phyloP scores from a whole-genome alignment of 2,797 vertebrate species.

The Phyllotis vaccarum region DNA sequence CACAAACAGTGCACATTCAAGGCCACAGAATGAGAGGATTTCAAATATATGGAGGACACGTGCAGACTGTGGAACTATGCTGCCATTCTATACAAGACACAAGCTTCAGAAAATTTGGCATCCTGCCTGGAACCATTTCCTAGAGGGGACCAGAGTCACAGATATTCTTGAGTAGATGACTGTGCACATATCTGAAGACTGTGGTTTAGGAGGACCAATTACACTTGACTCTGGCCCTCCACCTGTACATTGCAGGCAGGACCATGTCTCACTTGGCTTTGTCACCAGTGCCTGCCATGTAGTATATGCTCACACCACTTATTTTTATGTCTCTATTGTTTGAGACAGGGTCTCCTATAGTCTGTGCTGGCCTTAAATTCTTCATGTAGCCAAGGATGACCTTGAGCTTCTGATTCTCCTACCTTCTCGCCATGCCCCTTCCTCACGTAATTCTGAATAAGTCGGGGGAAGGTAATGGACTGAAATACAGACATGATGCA shows the following conservation, averaged over 20 bases:
- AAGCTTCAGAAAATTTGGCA: not conserved
- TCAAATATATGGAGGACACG: not conserved
- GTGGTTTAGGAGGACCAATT: not conserved
- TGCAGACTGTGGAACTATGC: not conserved
- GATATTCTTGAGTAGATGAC: not conserved
- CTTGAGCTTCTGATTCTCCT: not conserved
- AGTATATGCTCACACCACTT: not conserved
- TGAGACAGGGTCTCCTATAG: not conserved
- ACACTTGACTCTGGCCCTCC: not conserved
- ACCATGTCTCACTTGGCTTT: not conserved
- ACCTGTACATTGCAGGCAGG: not conserved
- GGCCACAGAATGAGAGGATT: not conserved
- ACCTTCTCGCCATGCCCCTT: not conserved
- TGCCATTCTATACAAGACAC: not conserved
- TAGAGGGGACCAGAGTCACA: not conserved
- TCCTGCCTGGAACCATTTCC: not conserved
- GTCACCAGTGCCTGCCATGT: not conserved
- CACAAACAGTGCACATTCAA: not conserved
- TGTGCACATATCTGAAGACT: not conserved
- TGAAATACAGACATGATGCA: not conserved
- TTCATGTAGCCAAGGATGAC: not conserved
- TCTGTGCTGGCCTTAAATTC: not conserved
- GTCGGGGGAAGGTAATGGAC: not conserved
- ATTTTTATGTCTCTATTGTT: not conserved
- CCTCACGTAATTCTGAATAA: not conserved